phyloP scores from a whole-genome alignment of 2,888 invertebrate species.

The Metallyticus violacea region DNA sequence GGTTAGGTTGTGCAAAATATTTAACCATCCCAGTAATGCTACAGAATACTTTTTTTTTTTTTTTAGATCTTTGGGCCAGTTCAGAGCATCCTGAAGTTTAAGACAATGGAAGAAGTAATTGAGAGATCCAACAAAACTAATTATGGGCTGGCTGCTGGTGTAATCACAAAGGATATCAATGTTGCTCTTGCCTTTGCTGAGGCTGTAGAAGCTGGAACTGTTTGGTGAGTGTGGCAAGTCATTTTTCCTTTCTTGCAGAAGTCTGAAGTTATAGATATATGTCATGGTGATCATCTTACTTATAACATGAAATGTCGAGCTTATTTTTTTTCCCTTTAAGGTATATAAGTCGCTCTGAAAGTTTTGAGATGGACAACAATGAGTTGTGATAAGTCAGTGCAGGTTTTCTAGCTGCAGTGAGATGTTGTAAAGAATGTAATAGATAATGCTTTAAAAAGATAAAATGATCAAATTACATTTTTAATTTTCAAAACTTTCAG shows the following conservation, averaged over 20 bases:
- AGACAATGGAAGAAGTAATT: constrained; percentile 79
- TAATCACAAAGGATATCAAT: constrained; percentile 89
- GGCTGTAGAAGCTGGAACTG: constrained; percentile 73
- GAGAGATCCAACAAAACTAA: constrained; percentile 83
- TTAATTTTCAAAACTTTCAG: too few relatives aligned
- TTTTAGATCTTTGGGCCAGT: constrained; percentile 94
- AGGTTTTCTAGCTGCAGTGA: too few relatives aligned
- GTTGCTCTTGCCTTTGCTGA: constrained; percentile 70
- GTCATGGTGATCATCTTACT: neutral
- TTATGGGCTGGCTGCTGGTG: constrained; percentile 92
- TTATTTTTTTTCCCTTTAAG: too few relatives aligned
- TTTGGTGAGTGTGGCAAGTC: constrained; percentile 60
- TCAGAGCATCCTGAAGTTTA: constrained; percentile 88
- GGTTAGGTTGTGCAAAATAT: too few relatives aligned
- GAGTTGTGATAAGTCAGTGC: too few relatives aligned
- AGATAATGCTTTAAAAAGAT: too few relatives aligned
- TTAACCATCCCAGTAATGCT: too few relatives aligned
- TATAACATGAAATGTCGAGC: neutral
- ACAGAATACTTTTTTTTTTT: too few relatives aligned
- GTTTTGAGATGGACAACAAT: too few relatives aligned
- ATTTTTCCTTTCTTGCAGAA: neutral
- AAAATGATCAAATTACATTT: too few relatives aligned
- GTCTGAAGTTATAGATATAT: neutral
- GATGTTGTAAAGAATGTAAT: too few relatives aligned
- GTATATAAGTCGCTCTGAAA: neutral